These are phyloP conservation scores for Cynaeus angustus DNA, from an alignment of 2,888 invertebrate genomes.

Conservation along the genomic window DNA sequence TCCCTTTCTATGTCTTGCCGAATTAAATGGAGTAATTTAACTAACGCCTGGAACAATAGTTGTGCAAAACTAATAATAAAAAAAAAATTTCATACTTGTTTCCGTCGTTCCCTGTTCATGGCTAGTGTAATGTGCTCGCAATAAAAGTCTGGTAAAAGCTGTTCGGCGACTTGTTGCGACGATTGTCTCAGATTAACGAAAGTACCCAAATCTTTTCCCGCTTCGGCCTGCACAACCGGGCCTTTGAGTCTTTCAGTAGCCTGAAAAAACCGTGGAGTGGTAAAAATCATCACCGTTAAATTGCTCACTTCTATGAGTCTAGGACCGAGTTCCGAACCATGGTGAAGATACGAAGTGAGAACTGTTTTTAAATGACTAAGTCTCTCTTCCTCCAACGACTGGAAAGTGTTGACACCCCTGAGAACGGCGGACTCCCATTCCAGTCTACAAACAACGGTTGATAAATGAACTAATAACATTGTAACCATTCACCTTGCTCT, in stretches of 20 bases:
- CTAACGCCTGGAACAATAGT: conserved; percentile 77
- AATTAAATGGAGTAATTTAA: conserved; percentile 89
- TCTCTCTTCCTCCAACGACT: conserved; percentile 92
- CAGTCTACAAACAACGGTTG: conserved; percentile 73
- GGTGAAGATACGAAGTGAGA: conserved; percentile 78
- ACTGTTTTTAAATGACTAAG: conserved; percentile 85
- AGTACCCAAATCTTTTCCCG: conserved; percentile 79
- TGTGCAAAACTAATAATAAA: neutral
- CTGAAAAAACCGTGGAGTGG: conserved; percentile 70
- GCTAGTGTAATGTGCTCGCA: conserved; percentile 94
- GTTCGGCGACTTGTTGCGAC: conserved; percentile 79
- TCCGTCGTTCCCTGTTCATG: conserved; percentile 93
- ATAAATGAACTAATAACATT: conserved; percentile 32
- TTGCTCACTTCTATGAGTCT: conserved; percentile 80
- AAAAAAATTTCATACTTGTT: conserved; percentile 75
- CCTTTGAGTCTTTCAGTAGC: conserved; percentile 80
- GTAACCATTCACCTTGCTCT: conserved; percentile 79
- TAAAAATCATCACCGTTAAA: neutral
- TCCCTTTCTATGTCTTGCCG: conserved; percentile 93
- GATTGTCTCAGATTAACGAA: conserved; percentile 81
- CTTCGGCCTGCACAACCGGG: conserved; percentile 83
- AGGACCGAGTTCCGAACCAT: conserved; percentile 84
- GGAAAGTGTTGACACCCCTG: conserved; percentile 90
- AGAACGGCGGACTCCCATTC: conserved; percentile 95
- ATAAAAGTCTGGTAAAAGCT: conserved; percentile 94